Base-by-base conservation (phyloP, 2,797 vertebrate species). In the Crocodylus rhombifer region DNA sequence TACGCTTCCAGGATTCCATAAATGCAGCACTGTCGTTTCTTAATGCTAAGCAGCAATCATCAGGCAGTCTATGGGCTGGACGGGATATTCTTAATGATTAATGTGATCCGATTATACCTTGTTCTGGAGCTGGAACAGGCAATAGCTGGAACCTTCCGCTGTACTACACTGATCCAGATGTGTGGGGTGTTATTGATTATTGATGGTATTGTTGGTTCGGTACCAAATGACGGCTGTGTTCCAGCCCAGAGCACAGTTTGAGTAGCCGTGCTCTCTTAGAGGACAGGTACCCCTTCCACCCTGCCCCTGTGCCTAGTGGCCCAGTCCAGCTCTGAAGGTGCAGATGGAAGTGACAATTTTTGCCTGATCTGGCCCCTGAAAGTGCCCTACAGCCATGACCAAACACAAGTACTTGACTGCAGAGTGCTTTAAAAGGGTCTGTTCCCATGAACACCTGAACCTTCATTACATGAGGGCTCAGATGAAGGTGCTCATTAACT, bases 11-110 rank as follows among this genome's bases (percentile, higher is more conserved):
- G 85, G 85, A 89, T 86, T 87, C 65, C 58, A 0, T 15, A 76
- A 89, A 51, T 67, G 91, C 65, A 86, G 88, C 91, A 82, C 88
- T 88, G 83, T 76, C 62, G 2, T 58, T 30, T 82, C 89, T 90
- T 89, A 84, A 88, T 91, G 92, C 83, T 90, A 84, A 88, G 77
- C 81, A 90, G 30, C 56, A 33, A 14, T 84, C 7, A 1, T 81
- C 74, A 84, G 92, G 87, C 4, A 23, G 21, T 15, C 80, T 90
- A 57, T 80, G 90, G 81, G 33, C 76, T 57, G 65, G 42, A 51
- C 42, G 9, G 42, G 42, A 51, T 51, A 51, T 51, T 51, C 73
- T 51, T 23, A 51, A 69, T 80, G 73, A 73, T 18, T n/a, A 2
- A 2, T 23, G 6, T 57, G 58, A 8, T 63, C 55, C 30, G 64